Conservation (phyloP, 2,113 vertebrate species). For the Tonatia bakeri region DNA sequence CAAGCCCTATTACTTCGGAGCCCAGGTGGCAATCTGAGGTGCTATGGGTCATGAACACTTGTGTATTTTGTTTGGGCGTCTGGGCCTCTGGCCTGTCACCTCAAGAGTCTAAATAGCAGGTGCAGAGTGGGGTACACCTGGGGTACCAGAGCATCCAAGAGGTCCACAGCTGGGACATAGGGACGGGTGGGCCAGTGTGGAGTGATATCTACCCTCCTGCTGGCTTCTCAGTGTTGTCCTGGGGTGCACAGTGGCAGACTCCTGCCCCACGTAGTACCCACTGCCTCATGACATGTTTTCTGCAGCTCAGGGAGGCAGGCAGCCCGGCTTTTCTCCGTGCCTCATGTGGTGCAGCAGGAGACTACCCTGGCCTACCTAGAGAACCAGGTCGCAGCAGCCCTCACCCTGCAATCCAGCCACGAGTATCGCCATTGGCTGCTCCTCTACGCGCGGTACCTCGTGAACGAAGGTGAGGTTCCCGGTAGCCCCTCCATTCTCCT, state of each 20-base stretch:
- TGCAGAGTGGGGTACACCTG: background rate
- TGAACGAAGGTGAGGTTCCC: constrained; percentile 92
- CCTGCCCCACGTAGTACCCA: background rate
- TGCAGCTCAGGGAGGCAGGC: constrained; percentile 91
- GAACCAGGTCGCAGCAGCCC: constrained; percentile 92
- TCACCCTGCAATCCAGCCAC: constrained; percentile 89
- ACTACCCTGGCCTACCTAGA: constrained; percentile 96
- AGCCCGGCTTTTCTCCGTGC: constrained; percentile 92
- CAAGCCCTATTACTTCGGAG: background rate
- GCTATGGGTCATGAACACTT: background rate
- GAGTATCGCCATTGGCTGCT: constrained; percentile 98
- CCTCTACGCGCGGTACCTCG: constrained; percentile 96
- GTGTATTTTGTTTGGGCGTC: background rate
- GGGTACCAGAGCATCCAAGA: background rate
- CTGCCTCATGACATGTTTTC: background rate
- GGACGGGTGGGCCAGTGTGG: background rate
- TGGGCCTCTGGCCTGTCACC: background rate
- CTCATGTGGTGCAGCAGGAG: constrained; percentile 94
- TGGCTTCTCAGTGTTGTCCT: background rate
- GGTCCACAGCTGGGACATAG: background rate
- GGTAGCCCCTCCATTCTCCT: background rate
- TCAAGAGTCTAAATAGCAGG: background rate
- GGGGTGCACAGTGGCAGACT: background rate
- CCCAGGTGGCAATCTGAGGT: background rate
- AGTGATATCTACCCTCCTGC: background rate